These are phyloP conservation scores for Potorous gilbertii DNA, from an alignment of 2,797 vertebrate species.

Conservation along the genomic window DNA sequence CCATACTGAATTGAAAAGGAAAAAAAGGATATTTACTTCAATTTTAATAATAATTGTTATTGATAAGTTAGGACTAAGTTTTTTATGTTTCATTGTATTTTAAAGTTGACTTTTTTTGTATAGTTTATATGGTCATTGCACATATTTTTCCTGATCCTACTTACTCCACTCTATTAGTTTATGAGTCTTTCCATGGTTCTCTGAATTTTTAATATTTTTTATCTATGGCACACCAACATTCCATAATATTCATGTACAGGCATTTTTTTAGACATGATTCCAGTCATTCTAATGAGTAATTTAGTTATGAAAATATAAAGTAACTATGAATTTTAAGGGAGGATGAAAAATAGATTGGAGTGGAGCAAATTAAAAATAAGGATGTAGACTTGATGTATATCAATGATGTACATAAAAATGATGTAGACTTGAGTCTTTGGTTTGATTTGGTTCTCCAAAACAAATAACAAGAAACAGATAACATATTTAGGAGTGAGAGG, in stretches of 20 bases:
- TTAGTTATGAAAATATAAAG: constrained; percentile 82
- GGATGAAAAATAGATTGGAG: constrained; percentile 73
- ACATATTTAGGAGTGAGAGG: too few relatives aligned
- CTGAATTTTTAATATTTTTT: not conserved
- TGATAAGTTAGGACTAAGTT: not conserved
- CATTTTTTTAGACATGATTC: not conserved
- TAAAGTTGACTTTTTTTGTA: not conserved
- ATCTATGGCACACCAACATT: not conserved
- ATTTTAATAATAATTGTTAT: not conserved
- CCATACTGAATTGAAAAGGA: not conserved
- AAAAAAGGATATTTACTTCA: not conserved
- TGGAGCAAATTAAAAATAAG: constrained; percentile 84
- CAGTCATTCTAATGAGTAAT: constrained; percentile 83
- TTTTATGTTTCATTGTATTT: not conserved
- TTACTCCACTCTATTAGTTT: not conserved
- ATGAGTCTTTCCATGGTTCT: not conserved
- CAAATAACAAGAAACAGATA: too few relatives aligned
- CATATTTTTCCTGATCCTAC: not conserved
- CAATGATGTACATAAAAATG: too few relatives aligned
- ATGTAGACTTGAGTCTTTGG: too few relatives aligned
- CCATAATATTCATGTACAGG: not conserved
- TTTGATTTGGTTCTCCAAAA: too few relatives aligned
- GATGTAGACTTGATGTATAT: constrained; percentile 68
- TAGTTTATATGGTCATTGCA: not conserved
- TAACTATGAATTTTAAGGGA: constrained; percentile 84